phyloP scores from a whole-genome alignment of 2,888 invertebrate species.

The Lymantria dispar region DNA sequence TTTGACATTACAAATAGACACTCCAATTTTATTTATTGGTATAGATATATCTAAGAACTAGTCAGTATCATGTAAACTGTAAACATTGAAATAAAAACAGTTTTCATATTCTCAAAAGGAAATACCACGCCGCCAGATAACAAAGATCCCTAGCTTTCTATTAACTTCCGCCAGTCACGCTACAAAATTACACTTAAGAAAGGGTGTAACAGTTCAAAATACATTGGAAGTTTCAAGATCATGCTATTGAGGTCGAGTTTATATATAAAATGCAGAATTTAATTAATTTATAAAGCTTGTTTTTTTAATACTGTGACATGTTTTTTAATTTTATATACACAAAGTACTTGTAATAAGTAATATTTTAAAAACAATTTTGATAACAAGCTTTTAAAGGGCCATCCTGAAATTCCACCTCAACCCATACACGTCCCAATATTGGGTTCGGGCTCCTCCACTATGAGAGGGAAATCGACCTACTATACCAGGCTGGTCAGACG shows the following conservation, averaged over 20 bases:
- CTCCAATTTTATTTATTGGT: no score
- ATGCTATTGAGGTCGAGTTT: slow-evolving; percentile 29
- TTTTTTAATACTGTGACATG: background rate
- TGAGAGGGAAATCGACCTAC: no score
- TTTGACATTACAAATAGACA: no score
- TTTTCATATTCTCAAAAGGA: slow-evolving; percentile 51
- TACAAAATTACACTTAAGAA: background rate
- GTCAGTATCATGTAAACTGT: background rate
- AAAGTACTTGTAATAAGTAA: background rate
- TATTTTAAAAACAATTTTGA: no score
- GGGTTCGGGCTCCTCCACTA: no score
- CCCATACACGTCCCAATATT: no score
- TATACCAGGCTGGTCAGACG: no score
- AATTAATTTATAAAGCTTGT: background rate
- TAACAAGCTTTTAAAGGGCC: no score
- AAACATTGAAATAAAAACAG: slow-evolving; percentile 41
- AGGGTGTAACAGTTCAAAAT: background rate
- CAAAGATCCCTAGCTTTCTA: background rate
- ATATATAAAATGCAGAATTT: slow-evolving; percentile 31
- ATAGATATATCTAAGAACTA: background rate
- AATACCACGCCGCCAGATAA: slow-evolving; percentile 15
- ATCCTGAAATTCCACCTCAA: no score
- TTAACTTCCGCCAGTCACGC: background rate
- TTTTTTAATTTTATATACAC: background rate
- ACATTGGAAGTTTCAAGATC: background rate